Percentiles rank a stretch among this genome's conserved stretches.
Conservation (phyloP, 2,797 vertebrate species). For the Neosilurus hyrtlii region DNA sequence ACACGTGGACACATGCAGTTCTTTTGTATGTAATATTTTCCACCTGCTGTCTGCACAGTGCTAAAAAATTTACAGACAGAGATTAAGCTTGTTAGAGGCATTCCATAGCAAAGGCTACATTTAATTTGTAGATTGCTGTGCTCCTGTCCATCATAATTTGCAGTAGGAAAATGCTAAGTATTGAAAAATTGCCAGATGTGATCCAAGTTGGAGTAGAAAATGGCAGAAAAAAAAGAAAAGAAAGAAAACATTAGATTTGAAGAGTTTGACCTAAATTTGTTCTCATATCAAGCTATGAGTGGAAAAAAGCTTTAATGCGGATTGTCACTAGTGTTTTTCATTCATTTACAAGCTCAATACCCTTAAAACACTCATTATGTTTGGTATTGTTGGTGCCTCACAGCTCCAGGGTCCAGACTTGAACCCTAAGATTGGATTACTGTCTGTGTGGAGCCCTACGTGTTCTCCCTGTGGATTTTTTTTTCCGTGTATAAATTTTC, state of each 20-base stretch:
- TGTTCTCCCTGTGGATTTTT: slow-evolving; percentile 11
- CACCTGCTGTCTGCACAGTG: slow-evolving; percentile 35
- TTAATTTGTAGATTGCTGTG: slow-evolving; percentile 13
- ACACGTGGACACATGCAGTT: slow-evolving; percentile 9
- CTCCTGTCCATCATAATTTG: slow-evolving; percentile 16
- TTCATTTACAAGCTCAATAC: not conserved
- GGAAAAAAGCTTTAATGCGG: not conserved
- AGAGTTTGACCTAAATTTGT: not conserved
- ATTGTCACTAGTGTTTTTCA: not conserved
- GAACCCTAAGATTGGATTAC: slow-evolving; percentile 29
- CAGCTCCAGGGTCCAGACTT: slow-evolving; percentile 1
- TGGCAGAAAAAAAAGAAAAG: not conserved
- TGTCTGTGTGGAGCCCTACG: not conserved
- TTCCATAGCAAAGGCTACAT: slow-evolving; percentile 5
- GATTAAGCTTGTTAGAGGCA: not conserved
- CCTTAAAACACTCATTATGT: not conserved
- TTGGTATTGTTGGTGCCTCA: not conserved
- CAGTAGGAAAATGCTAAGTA: not conserved
- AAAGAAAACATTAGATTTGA: not conserved
- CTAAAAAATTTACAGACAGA: slow-evolving; percentile 13
- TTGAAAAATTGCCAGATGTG: not conserved
- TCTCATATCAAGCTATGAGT: not conserved
- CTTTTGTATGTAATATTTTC: slow-evolving; percentile 45
- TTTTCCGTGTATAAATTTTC: not conserved
- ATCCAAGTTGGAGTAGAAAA: not conserved